Conservation (phyloP, 2,797 vertebrate genomes). For the Anolis apletophallus region DNA sequence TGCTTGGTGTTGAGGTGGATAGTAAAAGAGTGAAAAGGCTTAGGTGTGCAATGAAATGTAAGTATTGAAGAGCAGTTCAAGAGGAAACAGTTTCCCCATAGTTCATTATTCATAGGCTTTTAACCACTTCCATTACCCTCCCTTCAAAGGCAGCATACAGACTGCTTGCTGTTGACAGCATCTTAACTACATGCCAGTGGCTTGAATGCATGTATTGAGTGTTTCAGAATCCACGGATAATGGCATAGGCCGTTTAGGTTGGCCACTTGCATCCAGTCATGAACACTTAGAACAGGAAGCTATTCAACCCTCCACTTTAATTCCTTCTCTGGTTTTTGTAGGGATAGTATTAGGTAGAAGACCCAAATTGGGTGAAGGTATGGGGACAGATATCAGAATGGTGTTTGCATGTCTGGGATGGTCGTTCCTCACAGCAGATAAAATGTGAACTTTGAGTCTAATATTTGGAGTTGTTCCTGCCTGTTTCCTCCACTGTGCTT, state of each 20-base stretch:
- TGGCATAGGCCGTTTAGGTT: background rate
- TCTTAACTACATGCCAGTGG: background rate
- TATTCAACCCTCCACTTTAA: background rate
- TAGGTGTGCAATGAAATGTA: background rate
- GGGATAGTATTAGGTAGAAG: background rate
- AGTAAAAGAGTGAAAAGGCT: background rate
- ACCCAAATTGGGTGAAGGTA: background rate
- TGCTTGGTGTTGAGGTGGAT: background rate
- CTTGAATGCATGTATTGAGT: background rate
- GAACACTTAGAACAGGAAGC: background rate
- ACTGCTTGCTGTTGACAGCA: no score
- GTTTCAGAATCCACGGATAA: background rate
- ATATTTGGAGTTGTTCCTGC: background rate
- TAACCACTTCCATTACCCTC: background rate
- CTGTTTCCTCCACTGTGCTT: background rate
- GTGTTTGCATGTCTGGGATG: background rate
- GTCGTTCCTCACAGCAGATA: background rate
- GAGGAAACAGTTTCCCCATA: background rate
- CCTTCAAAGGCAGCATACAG: background rate
- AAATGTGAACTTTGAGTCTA: background rate
- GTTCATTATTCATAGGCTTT: background rate
- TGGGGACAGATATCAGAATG: background rate
- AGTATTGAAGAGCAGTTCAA: background rate
- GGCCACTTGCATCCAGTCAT: background rate
- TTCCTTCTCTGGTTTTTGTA: background rate